Base-by-base conservation (phyloP, 1,140 invertebrate species). In the Drosophila repleta region DNA sequence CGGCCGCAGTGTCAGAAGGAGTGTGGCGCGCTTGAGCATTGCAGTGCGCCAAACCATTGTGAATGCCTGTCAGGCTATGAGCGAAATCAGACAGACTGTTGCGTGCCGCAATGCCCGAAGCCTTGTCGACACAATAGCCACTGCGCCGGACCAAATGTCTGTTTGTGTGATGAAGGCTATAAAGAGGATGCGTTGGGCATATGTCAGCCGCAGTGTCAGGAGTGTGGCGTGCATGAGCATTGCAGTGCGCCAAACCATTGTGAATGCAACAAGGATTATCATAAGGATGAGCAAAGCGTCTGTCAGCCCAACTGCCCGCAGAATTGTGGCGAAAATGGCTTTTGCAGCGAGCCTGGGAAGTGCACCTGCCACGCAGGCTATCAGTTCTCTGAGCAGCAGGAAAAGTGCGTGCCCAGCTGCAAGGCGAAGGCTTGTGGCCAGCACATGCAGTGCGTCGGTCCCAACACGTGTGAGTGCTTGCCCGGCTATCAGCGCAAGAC, bases 31-130 rank as follows among this genome's bases (percentile, higher is more conserved):
- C 10, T 20, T 11, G 43, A 7, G 17, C 43, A 10, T 3, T 45
- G 43, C 43, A 45, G 83, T 1, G 90, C 79, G 1, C 94, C 94
- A 0, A 88, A 94, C 1, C 85, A 79, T 0, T 95, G 94, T 82
- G 82, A 90, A 7, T 94, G 94, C 67, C 92, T 92, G 0, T 1
- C 0, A 0, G 48, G 43, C 8, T 58, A 45, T 11, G 5, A 1
- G n/a, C 26, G 24, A 2, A 46, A 52, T 15, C 2, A n/a, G 5
- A n/a, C 32, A 18, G 20, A 15, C 10, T n/a, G 0, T 1, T 77
- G 74, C 26, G 32, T 39, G 24, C 53, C 74, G 4, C 3, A 17
- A 0, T 76, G 75, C 8, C 3, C 5, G n/a, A 17, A 8, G 1
- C 11, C 1, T 6, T 60, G 60, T 1, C 49, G 49, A 3, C 8